Percentiles rank a stretch among this genome's conserved stretches.
Conservation (phyloP, 2,113 vertebrate species). For the Mystacornis crossleyi region DNA sequence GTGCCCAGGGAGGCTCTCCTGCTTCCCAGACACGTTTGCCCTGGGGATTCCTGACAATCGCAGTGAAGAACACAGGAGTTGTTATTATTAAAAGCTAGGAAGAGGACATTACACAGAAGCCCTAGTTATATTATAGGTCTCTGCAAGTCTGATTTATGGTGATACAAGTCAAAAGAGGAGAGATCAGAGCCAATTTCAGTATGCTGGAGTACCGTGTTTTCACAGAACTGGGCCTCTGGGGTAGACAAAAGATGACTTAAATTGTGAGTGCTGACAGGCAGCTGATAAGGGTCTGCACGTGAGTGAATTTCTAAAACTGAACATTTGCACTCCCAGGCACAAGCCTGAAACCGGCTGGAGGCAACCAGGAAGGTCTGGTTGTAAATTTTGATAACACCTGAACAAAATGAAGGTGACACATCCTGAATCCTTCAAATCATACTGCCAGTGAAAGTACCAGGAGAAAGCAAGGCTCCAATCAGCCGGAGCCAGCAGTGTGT, state of each 20-base stretch:
- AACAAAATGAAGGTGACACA: background rate
- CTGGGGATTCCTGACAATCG: background rate
- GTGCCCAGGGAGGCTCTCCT: rapidly evolving
- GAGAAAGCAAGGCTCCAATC: background rate
- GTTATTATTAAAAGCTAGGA: background rate
- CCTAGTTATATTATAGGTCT: background rate
- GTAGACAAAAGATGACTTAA: background rate
- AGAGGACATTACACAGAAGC: background rate
- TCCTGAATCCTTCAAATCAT: background rate
- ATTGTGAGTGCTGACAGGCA: background rate
- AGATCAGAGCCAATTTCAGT: background rate
- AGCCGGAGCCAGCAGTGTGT: background rate
- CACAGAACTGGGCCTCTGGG: background rate
- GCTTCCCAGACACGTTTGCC: background rate
- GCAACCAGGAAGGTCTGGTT: background rate
- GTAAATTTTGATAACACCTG: background rate
- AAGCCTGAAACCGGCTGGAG: background rate
- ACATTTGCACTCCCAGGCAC: background rate
- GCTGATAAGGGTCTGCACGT: background rate
- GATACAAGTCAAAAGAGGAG: background rate
- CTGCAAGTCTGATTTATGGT: background rate
- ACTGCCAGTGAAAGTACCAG: background rate
- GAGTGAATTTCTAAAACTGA: background rate
- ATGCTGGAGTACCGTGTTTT: background rate
- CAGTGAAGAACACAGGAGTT: background rate